Evolutionary conservation across 1,140 invertebrate species (phyloP).

Genomic region (Cyphomyrmex costatus): DNA sequence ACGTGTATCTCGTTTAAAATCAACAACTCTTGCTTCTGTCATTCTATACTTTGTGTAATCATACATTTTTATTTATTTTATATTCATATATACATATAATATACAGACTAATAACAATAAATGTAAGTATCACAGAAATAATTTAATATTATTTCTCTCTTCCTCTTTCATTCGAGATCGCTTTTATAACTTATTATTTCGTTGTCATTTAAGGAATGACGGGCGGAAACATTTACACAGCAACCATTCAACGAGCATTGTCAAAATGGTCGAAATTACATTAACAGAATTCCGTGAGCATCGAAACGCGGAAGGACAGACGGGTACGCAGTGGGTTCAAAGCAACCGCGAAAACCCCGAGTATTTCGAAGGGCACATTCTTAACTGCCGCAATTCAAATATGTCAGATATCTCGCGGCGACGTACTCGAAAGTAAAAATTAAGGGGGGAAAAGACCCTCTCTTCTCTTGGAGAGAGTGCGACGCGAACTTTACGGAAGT

Average conservation of each 20-base stretch:
- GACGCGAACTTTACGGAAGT: conserved; percentile 42
- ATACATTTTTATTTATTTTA: not conserved
- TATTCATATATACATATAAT: not conserved
- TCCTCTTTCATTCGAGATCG: not conserved
- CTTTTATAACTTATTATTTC: conserved; percentile 1
- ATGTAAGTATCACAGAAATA: not conserved
- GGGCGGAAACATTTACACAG: not conserved
- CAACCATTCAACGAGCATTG: conserved; percentile 42
- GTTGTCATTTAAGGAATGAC: conserved; percentile 48
- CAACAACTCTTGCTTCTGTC: not conserved
- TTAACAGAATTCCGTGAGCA: conserved; percentile 67
- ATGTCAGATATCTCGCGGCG: conserved; percentile 79
- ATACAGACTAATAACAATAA: not conserved
- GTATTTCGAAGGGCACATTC: conserved; percentile 81
- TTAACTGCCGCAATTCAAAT: conserved; percentile 78
- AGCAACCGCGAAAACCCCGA: conserved; percentile 80
- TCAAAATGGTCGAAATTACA: conserved; percentile 81
- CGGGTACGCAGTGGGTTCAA: conserved; percentile 73
- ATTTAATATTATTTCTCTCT: not conserved
- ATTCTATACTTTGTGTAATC: not conserved
- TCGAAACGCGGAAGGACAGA: conserved; percentile 69
- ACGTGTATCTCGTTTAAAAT: not conserved
- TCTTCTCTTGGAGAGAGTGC: not conserved
- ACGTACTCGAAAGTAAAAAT: conserved; percentile 74
- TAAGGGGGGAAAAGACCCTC: conserved; percentile 52